Conservation (phyloP, 1,140 invertebrate genomes). For the Drosophila carrolli region DNA sequence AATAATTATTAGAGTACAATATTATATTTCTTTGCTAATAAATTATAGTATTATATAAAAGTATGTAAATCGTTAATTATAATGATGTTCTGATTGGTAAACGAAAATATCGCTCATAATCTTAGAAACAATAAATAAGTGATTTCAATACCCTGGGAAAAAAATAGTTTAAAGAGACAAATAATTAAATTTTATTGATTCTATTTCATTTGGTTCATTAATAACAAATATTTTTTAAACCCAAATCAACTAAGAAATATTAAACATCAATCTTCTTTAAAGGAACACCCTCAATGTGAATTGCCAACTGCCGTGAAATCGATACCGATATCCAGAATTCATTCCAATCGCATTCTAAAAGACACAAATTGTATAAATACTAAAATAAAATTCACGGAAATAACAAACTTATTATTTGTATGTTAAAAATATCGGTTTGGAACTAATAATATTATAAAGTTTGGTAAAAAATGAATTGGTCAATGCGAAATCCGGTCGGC, state of each 20-base stretch:
- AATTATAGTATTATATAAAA: neutral
- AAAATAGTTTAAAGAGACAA: no score
- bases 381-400: neutral
- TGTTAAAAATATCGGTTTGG: neutral
- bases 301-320: neutral
- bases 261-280: neutral
- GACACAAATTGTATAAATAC: slow-evolving; percentile 5
- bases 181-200: no score
- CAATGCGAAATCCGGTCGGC: neutral
- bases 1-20: slow-evolving; percentile 1
- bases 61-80: neutral
- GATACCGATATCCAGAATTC: slow-evolving; percentile 4
- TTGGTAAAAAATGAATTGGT: neutral
- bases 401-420: slow-evolving; percentile 2
- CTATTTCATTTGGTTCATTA: no score
- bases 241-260: neutral
- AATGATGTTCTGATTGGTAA: neutral
- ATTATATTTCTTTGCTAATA: neutral
- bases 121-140: no score
- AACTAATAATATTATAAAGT: neutral
- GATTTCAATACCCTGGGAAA: no score
- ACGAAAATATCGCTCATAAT: neutral
- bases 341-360: slow-evolving; percentile 15
- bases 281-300: neutral
- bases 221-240: neutral